phyloP scores from a whole-genome alignment of 1,140 invertebrate genomes.

The Matsumurasca onukii region DNA sequence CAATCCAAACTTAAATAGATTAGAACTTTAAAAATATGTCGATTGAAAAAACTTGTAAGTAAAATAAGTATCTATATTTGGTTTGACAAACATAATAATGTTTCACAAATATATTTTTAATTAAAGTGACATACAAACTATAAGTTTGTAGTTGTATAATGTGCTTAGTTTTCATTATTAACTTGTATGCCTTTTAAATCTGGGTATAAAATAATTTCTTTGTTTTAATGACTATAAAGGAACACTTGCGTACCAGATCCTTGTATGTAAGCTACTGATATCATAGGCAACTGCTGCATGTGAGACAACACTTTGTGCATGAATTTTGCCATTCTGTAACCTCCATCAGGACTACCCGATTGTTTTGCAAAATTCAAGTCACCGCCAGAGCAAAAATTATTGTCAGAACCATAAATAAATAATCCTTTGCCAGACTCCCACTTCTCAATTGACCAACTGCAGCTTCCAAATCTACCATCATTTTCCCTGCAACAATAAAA shows the following conservation, averaged over 20 bases:
- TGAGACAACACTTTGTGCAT: slow-evolving; percentile 54
- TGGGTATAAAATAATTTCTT: too few relatives aligned
- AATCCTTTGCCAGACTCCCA: slow-evolving; percentile 58
- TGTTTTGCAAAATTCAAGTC: slow-evolving; percentile 55
- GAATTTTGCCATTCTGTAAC: slow-evolving; percentile 52
- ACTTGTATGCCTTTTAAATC: too few relatives aligned
- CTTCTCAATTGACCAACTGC: slow-evolving; percentile 50
- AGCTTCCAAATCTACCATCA: slow-evolving; percentile 60
- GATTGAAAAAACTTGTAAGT: too few relatives aligned
- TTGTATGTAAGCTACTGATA: slow-evolving; percentile 55
- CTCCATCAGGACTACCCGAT: slow-evolving; percentile 46
- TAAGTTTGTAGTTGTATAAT: too few relatives aligned
- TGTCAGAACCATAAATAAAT: slow-evolving; percentile 52
- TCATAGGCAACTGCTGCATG: slow-evolving; percentile 53
- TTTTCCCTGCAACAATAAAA: slow-evolving; percentile 54
- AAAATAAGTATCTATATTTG: too few relatives aligned
- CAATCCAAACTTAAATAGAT: too few relatives aligned
- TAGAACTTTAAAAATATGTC: too few relatives aligned
- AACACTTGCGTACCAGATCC: slow-evolving; percentile 48
- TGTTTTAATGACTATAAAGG: too few relatives aligned
- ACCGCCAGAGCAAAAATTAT: slow-evolving; percentile 61
- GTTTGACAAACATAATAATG: too few relatives aligned
- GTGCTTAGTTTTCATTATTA: too few relatives aligned
- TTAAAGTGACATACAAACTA: too few relatives aligned
- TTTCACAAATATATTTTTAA: too few relatives aligned